Conservation (phyloP, 2,113 vertebrate genomes). For the Tragelaphus strepsiceros region DNA sequence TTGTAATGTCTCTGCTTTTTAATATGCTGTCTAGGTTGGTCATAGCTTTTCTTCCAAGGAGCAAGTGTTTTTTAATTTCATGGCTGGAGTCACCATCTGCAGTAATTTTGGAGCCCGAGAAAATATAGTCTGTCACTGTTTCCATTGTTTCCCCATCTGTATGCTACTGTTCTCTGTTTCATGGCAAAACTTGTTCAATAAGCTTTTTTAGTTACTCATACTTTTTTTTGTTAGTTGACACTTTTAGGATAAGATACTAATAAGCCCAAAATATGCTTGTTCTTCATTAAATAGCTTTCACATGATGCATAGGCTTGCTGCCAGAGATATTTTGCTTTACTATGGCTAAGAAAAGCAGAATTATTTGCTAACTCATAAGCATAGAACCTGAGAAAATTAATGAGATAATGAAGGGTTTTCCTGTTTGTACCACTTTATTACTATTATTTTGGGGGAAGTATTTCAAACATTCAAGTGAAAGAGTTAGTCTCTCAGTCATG, state of each 20-base stretch:
- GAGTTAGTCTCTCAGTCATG: background rate
- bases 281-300: background rate
- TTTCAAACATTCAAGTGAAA: background rate
- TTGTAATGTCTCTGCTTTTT: background rate
- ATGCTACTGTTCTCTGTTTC: background rate
- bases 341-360: background rate
- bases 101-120: background rate
- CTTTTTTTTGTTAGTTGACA: background rate
- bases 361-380: background rate
- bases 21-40: background rate
- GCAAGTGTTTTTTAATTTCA: background rate
- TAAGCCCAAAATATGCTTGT: background rate
- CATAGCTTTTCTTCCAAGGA: background rate
- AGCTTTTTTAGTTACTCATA: background rate
- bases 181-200: background rate
- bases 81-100: background rate
- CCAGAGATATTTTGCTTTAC: background rate
- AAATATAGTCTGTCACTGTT: background rate
- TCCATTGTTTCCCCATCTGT: background rate
- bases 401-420: background rate
- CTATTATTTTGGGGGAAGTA: background rate
- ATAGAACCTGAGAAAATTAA: background rate
- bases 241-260: background rate
- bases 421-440: background rate
- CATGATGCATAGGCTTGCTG: background rate